Evolutionary conservation across 1,140 invertebrate species (phyloP), one percentile per base, ranked within the genome.

Genomic region (Drosophila bifasciata): DNA sequence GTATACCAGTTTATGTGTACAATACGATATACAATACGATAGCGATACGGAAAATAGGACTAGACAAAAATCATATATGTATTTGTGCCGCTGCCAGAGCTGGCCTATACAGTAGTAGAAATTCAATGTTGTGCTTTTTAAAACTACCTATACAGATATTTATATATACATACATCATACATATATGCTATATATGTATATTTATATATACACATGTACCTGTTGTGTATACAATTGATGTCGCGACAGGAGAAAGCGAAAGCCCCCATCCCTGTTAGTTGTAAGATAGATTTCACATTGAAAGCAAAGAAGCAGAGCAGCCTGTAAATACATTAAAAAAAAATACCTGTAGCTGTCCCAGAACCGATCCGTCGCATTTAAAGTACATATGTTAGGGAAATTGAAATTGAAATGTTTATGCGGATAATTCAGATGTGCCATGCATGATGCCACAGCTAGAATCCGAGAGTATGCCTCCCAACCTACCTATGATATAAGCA

Each of bases 1-100:
- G 83, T 88, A 88, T 88, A 88, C 83, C 84, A 88, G 83, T 88
- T 88, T 86, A 83, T 62, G 81, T 81, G 77, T 85, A 88, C 73
- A 73, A 64, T 80, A 73, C 57, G 69, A 76, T 76, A 60, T 62
- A 56, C 40, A 78, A 72, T 83, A 77, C 63, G 67, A 78, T 83
- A 83, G 79, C 51, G 70, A 74, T 80, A 63, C 51, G 58, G 11
- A 36, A 25, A 11, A 4, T 86, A 81, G 71, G 76, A 61, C 53
- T 76, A 76, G 41, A 8, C 19, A 36, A 63, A 62, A 68, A 74
- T 32, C 59, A 76, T 71, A 76, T 70, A 59, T 61, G 55, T 41
- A 76, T 70, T 63, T 61, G 55, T 41, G 55, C 58, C 46, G 61
- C 59, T 57, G 56, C 51, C 53, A 72, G 52, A 68, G 49, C 63